Conservation (phyloP, 2,888 invertebrate genomes). For the Dasypolia templi region DNA sequence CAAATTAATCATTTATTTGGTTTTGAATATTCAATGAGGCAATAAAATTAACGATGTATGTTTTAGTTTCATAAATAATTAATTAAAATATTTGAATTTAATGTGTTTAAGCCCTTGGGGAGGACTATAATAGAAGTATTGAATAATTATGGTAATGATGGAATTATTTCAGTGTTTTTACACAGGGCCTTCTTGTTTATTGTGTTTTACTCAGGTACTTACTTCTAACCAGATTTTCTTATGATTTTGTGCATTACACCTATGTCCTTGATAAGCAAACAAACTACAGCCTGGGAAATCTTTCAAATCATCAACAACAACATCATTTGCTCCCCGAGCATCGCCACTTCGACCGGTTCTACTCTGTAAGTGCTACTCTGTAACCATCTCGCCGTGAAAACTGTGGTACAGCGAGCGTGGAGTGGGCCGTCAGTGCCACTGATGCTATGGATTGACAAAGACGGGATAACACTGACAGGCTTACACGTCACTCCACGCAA, state of each 20-base stretch:
- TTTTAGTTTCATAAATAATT: conserved; percentile 27
- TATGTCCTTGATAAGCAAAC: neutral
- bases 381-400: too few species aligned
- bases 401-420: too few species aligned
- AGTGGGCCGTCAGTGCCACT: too few species aligned
- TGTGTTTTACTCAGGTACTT: neutral
- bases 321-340: too few species aligned
- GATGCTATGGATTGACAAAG: too few species aligned
- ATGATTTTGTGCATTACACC: neutral
- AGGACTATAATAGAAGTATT: conserved; percentile 19
- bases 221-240: neutral
- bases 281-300: neutral
- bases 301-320: neutral
- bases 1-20: conserved; percentile 22
- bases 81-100: conserved; percentile 11
- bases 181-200: neutral
- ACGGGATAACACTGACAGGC: too few species aligned
- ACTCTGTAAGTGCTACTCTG: too few species aligned
- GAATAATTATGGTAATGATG: neutral
- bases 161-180: neutral
- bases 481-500: too few species aligned
- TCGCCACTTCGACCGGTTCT: neutral
- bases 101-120: neutral
- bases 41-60: conserved; percentile 22
- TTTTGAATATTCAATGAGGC: conserved; percentile 27